Conservation (phyloP, 2,888 invertebrate species). For the Zaprionus lineosus region DNA sequence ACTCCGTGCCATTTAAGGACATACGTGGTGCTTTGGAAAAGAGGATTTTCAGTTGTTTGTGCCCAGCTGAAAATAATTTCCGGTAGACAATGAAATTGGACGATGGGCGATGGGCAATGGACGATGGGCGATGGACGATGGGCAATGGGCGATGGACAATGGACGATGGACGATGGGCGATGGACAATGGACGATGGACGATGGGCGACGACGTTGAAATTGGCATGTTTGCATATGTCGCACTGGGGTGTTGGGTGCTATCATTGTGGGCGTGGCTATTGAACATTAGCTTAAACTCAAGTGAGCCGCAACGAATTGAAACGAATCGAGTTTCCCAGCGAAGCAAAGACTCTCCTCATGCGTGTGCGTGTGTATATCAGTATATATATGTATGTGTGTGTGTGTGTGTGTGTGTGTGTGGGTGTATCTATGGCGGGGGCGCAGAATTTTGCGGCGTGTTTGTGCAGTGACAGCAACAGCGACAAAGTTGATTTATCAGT, state of each 20-base stretch:
- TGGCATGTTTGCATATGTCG: slow-evolving; percentile 72
- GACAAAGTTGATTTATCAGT: slow-evolving; percentile 80
- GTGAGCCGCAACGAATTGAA: slow-evolving; percentile 74
- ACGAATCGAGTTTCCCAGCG: slow-evolving; percentile 55
- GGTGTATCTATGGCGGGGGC: slow-evolving; percentile 35
- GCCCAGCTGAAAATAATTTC: slow-evolving; percentile 65
- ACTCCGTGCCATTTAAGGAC: slow-evolving; percentile 12
- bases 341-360: slow-evolving; percentile 8
- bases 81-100: slow-evolving; percentile 56
- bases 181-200: too few relatives aligned
- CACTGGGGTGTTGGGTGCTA: slow-evolving; percentile 4
- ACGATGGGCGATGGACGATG: too few relatives aligned
- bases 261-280: slow-evolving; percentile 61
- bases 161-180: too few relatives aligned
- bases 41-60: slow-evolving; percentile 31
- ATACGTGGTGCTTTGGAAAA: background rate
- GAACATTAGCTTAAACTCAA: slow-evolving; percentile 76
- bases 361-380: background rate
- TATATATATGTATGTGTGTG: background rate
- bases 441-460: slow-evolving; percentile 72
- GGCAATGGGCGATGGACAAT: too few relatives aligned
- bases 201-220: slow-evolving; percentile 52
- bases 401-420: slow-evolving; percentile 14
- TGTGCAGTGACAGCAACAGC: slow-evolving; percentile 75
- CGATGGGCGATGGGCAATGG: too few relatives aligned